Evolutionary conservation across 2,797 vertebrate species (phyloP).

Genomic region (Sebastolobus alascanus): DNA sequence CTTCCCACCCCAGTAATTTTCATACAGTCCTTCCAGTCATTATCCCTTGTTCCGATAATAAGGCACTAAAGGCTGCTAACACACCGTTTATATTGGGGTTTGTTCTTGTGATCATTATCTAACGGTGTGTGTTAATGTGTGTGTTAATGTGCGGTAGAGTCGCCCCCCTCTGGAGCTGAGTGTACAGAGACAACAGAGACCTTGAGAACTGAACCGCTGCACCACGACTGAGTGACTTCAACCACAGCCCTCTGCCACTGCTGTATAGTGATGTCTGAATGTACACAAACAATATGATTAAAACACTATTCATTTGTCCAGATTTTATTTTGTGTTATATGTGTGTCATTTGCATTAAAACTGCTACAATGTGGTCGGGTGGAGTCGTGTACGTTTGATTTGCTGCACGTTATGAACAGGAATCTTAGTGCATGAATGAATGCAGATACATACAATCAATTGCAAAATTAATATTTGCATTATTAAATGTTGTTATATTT

Average conservation of each 20-base stretch:
- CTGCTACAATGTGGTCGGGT: slow-evolving; percentile 64
- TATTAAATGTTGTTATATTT: background rate
- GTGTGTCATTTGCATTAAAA: slow-evolving; percentile 82
- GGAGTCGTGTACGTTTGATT: slow-evolving; percentile 57
- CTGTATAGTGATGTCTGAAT: slow-evolving; percentile 80
- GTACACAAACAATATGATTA: slow-evolving; percentile 73
- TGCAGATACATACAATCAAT: background rate
- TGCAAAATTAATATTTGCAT: background rate
- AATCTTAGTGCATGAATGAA: slow-evolving; percentile 1
- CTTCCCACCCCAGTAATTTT: background rate
- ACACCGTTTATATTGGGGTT: background rate
- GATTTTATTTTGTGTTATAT: slow-evolving; percentile 72
- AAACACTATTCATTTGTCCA: slow-evolving; percentile 70
- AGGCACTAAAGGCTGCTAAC: background rate
- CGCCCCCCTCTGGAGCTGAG: slow-evolving; percentile 36
- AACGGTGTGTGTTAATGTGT: background rate
- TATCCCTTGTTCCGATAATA: background rate
- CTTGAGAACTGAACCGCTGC: slow-evolving; percentile 55
- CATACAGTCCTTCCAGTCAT: background rate
- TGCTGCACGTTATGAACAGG: background rate
- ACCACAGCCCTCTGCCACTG: slow-evolving; percentile 52
- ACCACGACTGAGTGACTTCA: slow-evolving; percentile 45
- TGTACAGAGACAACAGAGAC: slow-evolving; percentile 59
- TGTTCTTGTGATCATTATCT: slow-evolving; percentile 13
- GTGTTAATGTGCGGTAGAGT: slow-evolving; percentile 39